phyloP scores from a whole-genome alignment of 2,888 invertebrate species.

The Cerastis rubricosa region DNA sequence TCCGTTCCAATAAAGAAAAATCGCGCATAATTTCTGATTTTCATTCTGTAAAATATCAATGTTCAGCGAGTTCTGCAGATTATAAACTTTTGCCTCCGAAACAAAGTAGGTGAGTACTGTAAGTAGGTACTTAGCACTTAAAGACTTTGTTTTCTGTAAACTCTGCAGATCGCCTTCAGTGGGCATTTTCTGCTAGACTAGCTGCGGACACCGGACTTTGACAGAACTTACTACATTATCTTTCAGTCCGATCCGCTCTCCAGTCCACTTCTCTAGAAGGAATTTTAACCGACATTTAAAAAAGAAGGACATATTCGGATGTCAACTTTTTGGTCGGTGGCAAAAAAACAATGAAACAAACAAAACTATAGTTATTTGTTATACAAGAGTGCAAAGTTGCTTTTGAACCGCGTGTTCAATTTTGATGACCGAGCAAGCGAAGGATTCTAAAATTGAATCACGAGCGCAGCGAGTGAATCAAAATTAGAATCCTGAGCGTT shows the following conservation, averaged over 20 bases:
- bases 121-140: conserved; percentile 28
- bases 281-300: too few relatives aligned
- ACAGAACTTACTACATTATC: background rate
- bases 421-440: too few relatives aligned
- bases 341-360: too few relatives aligned
- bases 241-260: background rate
- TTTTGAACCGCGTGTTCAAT: too few relatives aligned
- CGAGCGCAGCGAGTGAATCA: too few relatives aligned
- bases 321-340: too few relatives aligned
- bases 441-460: too few relatives aligned
- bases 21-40: background rate
- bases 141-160: conserved; percentile 14
- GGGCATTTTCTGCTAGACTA: background rate
- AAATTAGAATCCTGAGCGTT: too few relatives aligned
- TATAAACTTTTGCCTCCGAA: conserved; percentile 31
- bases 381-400: too few relatives aligned
- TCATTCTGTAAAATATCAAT: conserved; percentile 31
- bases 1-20: conserved; percentile 8
- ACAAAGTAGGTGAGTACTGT: conserved; percentile 16
- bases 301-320: too few relatives aligned
- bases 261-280: too few relatives aligned
- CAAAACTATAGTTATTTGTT: too few relatives aligned
- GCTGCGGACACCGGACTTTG: background rate
- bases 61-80: conserved; percentile 11
- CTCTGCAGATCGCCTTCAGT: background rate